These are phyloP conservation scores for Orthonyx spaldingii DNA, from an alignment of 2,113 vertebrate species.

Conservation along the genomic window DNA sequence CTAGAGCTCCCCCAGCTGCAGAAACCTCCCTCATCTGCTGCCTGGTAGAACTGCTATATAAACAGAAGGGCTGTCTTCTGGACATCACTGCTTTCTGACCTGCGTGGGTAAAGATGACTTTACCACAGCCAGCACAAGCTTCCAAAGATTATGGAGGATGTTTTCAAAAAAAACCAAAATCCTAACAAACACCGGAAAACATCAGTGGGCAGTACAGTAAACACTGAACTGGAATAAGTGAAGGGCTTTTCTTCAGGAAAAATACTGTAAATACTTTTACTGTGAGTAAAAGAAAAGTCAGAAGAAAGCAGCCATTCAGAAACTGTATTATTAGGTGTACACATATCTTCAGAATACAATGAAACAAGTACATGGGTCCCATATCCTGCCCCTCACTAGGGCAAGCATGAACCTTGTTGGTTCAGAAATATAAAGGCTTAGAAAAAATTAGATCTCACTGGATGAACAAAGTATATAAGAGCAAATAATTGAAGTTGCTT, in stretches of 20 bases:
- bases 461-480: not conserved
- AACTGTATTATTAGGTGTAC: not conserved
- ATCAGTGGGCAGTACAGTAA: not conserved
- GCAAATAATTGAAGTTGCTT: not conserved
- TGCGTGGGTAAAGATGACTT: not conserved
- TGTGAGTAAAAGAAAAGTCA: not conserved
- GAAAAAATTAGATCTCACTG: not conserved
- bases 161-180: not conserved
- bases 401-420: not conserved
- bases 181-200: not conserved
- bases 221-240: not conserved
- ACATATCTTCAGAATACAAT: not conserved
- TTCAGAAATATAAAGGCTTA: not conserved
- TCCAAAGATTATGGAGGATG: not conserved
- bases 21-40: not conserved
- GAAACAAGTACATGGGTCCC: not conserved
- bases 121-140: not conserved
- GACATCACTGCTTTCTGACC: not conserved
- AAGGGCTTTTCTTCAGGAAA: not conserved
- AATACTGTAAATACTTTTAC: too few relatives aligned
- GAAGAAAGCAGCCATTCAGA: constrained; percentile 24
- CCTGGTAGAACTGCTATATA: not conserved
- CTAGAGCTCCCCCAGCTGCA: not conserved
- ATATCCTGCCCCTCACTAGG: not conserved
- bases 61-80: not conserved